phyloP scores from a whole-genome alignment of 2,797 vertebrate genomes.

The Sebastes diaconus region DNA sequence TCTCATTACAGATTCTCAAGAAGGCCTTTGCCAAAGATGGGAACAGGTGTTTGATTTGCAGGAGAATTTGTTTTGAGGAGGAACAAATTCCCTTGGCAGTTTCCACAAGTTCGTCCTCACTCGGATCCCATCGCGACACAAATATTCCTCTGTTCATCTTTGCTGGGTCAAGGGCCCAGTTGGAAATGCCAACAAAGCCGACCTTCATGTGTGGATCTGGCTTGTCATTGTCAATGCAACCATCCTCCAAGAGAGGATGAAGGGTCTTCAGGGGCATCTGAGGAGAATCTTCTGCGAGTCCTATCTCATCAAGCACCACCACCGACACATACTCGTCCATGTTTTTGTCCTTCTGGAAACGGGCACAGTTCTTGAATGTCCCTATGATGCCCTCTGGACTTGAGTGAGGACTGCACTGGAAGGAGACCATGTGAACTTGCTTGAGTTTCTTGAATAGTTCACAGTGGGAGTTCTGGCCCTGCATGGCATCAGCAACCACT shows the following conservation, averaged over 20 bases:
- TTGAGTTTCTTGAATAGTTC: slow-evolving; percentile 79
- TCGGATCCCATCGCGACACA: slow-evolving; percentile 83
- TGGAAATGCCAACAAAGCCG: slow-evolving; percentile 87
- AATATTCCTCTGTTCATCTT: slow-evolving; percentile 89
- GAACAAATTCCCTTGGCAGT: slow-evolving; percentile 86
- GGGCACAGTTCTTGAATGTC: slow-evolving; percentile 83
- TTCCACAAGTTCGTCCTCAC: slow-evolving; percentile 79
- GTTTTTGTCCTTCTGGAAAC: slow-evolving; percentile 85
- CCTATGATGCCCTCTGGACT: slow-evolving; percentile 86
- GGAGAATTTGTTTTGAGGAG: slow-evolving; percentile 56
- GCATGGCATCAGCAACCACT: slow-evolving; percentile 84
- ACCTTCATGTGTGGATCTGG: slow-evolving; percentile 84
- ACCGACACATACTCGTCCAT: slow-evolving; percentile 83
- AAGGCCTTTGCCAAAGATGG: slow-evolving; percentile 79
- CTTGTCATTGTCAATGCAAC: slow-evolving; percentile 83
- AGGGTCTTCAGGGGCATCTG: slow-evolving; percentile 87
- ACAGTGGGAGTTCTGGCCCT: slow-evolving; percentile 77
- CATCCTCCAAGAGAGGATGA: slow-evolving; percentile 86
- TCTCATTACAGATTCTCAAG: slow-evolving; percentile 68
- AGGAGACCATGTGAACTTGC: slow-evolving; percentile 85
- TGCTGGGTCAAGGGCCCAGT: slow-evolving; percentile 87
- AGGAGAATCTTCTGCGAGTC: slow-evolving; percentile 86
- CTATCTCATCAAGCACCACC: slow-evolving; percentile 87
- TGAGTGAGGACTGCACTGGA: slow-evolving; percentile 88
- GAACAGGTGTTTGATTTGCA: slow-evolving; percentile 80